Conservation (phyloP, 1,140 invertebrate genomes). For the Diorhabda carinulata region DNA sequence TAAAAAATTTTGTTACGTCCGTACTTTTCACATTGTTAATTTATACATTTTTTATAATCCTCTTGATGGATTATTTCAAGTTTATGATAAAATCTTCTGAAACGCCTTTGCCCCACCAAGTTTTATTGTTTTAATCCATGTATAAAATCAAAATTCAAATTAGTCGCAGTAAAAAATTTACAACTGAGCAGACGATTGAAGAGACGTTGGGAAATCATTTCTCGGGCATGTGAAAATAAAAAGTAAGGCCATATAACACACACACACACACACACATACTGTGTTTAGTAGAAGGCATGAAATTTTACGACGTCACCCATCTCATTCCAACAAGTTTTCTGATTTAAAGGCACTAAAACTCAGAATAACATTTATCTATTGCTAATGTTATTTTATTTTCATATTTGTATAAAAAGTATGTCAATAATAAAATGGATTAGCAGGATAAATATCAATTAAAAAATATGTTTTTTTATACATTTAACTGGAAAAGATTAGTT, state of each 20-base stretch:
- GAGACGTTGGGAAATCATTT: slow-evolving; percentile 30
- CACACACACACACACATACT: slow-evolving; percentile 17
- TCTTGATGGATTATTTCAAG: too few relatives aligned
- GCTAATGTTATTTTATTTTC: not conserved
- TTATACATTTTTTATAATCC: too few relatives aligned
- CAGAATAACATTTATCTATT: not conserved
- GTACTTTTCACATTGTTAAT: too few relatives aligned
- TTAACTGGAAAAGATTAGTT: too few relatives aligned
- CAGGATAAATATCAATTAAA: too few relatives aligned
- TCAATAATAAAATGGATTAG: too few relatives aligned
- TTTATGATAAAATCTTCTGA: not conserved
- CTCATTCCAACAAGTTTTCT: slow-evolving; percentile 42
- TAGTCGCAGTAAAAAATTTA: slow-evolving; percentile 26
- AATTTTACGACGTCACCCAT: slow-evolving; percentile 41
- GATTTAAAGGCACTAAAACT: slow-evolving; percentile 29
- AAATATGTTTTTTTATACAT: too few relatives aligned
- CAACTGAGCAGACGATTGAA: slow-evolving; percentile 30
- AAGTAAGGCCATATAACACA: slow-evolving; percentile 34
- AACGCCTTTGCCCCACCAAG: not conserved
- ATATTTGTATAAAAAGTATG: too few relatives aligned
- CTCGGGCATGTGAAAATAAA: slow-evolving; percentile 25
- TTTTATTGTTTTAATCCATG: not conserved
- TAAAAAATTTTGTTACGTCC: too few relatives aligned
- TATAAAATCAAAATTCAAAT: slow-evolving; percentile 13
- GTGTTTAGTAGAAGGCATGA: slow-evolving; percentile 42